Evolutionary conservation across 2,888 invertebrate species (phyloP), one percentile per base, ranked within the genome.

Genomic region (Trachelus troglodyta): DNA sequence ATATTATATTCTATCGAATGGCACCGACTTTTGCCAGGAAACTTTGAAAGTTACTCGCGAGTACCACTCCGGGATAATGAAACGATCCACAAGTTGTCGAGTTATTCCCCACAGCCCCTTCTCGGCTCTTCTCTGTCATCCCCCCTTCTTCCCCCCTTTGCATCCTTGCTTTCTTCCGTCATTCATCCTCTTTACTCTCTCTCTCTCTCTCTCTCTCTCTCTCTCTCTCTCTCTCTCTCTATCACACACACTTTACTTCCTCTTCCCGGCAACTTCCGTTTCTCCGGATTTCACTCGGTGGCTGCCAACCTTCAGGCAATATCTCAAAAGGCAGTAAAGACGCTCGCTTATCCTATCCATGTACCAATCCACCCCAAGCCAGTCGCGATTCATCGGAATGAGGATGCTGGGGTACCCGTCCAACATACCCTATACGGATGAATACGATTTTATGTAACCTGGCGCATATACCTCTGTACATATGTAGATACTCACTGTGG

Each of bases 71-170:
- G 85, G 85, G 88, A 88, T 89, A 88, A 89, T 89, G 89, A 89
- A 89, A 89, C 88, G 88, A 88, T 88, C 88, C 87, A 89, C 89
- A 89, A 89, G 89, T 89, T 89, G 89, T 87, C 86, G 88, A 85
- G 86, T 82, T 56, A 83, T 81, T 83, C 79, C 76, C 69, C 37
- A 34, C 69, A 71, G 31, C 40, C 37, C 75, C 37, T 75, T 75
- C 77, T 75, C 40, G 23, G 56, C 23, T 56, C 56, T 56, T 9
- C 56, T 56, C 23, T 23, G 9, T 56, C 23, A 56, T 56, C 56
- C 9, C 9, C 6, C 40, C 6, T 12, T 12, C 1, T 11, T 11
- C 11, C 3, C 71, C 30, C 12, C 6, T 11, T 23, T 30, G 23
- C 71, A 3, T 34, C 15, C 71, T 34, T 71, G 56, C 56, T 31